Evolutionary conservation across 2,113 vertebrate genomes (phyloP).

Genomic region (Cromileptes altivelis): DNA sequence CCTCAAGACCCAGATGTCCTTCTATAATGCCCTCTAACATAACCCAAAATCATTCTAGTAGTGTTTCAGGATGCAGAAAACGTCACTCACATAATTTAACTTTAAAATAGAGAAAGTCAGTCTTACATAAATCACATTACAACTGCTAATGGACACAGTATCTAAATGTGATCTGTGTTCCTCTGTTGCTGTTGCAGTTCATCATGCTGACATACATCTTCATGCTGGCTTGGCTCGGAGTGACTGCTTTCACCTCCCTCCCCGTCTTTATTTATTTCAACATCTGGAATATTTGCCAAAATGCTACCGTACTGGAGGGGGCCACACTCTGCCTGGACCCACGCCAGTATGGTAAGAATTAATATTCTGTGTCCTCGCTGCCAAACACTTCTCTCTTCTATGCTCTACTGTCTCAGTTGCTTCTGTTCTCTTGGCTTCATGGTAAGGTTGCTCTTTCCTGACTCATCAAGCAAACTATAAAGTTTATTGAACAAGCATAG

Average conservation of each 20-base stretch:
- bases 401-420: neutral
- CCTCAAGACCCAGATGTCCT: neutral
- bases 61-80: neutral
- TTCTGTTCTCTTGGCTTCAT: neutral
- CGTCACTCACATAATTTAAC: neutral
- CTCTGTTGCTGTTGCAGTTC: constrained; percentile 86
- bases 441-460: neutral
- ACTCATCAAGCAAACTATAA: neutral
- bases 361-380: neutral
- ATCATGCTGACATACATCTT: constrained; percentile 99
- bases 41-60: neutral
- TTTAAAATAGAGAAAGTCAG: neutral
- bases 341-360: constrained; percentile 92
- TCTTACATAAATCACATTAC: neutral
- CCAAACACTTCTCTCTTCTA: neutral
- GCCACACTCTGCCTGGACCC: constrained; percentile 94
- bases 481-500: neutral
- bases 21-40: neutral
- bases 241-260: constrained; percentile 96
- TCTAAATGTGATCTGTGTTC: neutral
- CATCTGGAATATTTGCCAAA: constrained; percentile 98
- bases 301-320: constrained; percentile 91
- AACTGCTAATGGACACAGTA: no score
- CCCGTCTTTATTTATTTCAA: constrained; percentile 99
- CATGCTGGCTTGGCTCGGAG: constrained; percentile 99